Conservation (phyloP, 2,113 vertebrate genomes). For the Lycaon pictus region DNA sequence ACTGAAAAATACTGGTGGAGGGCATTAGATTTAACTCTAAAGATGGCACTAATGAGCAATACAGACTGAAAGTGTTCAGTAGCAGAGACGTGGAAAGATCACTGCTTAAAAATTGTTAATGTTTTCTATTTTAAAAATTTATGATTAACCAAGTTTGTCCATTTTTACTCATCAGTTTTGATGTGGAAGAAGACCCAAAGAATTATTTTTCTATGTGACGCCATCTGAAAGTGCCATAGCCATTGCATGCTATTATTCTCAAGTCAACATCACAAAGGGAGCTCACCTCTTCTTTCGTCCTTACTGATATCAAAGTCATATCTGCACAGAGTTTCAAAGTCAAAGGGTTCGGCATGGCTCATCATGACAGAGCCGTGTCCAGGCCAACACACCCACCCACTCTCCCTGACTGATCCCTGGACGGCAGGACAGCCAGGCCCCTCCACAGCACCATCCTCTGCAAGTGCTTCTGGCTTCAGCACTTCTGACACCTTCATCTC, state of each 20-base stretch:
- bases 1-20: background rate
- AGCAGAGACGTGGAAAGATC: background rate
- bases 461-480: background rate
- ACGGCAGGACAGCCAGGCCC: background rate
- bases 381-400: background rate
- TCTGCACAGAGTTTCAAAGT: background rate
- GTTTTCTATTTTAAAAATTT: background rate
- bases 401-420: fast-evolving
- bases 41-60: background rate
- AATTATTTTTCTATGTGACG: background rate
- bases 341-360: too few relatives aligned
- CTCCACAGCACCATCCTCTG: background rate
- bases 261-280: background rate
- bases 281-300: background rate
- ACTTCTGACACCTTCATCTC: background rate
- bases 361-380: fast-evolving
- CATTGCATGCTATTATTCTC: background rate
- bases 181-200: background rate
- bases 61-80: background rate
- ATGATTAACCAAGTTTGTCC: background rate
- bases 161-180: background rate
- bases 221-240: background rate
- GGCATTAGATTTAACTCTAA: background rate
- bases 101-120: background rate
- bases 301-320: background rate